A percentile compares a stretch with the other conserved stretches of the same genome.
Conservation (phyloP, 2,888 invertebrate species). For the Leptinotarsa tumamoca region DNA sequence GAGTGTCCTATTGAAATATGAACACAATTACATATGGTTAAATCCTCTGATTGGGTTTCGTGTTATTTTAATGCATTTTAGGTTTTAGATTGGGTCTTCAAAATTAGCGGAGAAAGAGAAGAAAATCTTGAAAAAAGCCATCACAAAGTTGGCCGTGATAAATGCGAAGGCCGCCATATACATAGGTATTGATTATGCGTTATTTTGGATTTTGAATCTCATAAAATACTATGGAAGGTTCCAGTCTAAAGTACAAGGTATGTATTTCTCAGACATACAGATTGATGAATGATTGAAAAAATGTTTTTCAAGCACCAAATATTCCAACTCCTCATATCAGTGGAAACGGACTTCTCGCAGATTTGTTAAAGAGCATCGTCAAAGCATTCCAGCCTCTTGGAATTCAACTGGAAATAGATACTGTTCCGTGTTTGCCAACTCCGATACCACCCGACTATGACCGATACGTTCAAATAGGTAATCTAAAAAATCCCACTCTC, state of each 20-base stretch:
- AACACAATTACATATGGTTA: too few species aligned
- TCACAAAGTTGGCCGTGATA: slow-evolving; percentile 73
- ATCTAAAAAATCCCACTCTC: slow-evolving; percentile 31
- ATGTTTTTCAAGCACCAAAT: slow-evolving; percentile 64
- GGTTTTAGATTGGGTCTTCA: slow-evolving; percentile 70
- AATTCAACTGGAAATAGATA: slow-evolving; percentile 70
- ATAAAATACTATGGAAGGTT: slow-evolving; percentile 68
- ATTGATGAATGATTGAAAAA: too few species aligned
- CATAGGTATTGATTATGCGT: slow-evolving; percentile 80
- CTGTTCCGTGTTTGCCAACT: slow-evolving; percentile 79
- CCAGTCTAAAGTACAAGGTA: slow-evolving; percentile 67
- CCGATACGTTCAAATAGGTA: slow-evolving; percentile 75
- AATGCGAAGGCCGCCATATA: slow-evolving; percentile 80
- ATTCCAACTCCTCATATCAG: slow-evolving; percentile 72
- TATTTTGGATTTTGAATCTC: slow-evolving; percentile 80
- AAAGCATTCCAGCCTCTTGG: slow-evolving; percentile 72
- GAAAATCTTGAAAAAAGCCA: slow-evolving; percentile 69
- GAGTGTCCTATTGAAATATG: too few species aligned
- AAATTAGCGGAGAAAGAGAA: slow-evolving; percentile 73
- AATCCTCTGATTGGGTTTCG: not conserved
- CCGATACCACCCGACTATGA: slow-evolving; percentile 77
- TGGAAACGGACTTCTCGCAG: slow-evolving; percentile 77
- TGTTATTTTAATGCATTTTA: slow-evolving; percentile 24
- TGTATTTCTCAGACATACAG: not conserved
- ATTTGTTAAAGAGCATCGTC: slow-evolving; percentile 74